phyloP scores from a whole-genome alignment of 2,113 vertebrate genomes.

The Limanda limanda region DNA sequence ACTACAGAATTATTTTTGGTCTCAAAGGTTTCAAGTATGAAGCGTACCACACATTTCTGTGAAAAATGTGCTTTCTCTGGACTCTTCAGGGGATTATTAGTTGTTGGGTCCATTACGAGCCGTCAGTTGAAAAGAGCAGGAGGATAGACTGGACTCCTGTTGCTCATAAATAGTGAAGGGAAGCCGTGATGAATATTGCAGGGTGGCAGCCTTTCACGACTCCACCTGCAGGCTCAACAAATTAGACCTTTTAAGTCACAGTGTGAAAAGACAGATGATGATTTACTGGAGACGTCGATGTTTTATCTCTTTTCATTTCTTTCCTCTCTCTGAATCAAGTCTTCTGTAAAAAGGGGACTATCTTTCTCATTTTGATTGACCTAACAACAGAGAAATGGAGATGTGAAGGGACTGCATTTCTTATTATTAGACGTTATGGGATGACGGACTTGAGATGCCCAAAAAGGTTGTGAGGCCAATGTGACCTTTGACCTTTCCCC shows the following conservation, averaged over 20 bases:
- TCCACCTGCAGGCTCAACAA: slow-evolving; percentile 4
- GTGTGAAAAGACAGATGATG: slow-evolving; percentile 8
- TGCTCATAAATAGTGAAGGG: slow-evolving; percentile 89
- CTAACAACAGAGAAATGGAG: neutral
- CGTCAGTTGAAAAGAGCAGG: slow-evolving; percentile 75
- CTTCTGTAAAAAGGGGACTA: neutral
- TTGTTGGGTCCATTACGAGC: slow-evolving; percentile 68
- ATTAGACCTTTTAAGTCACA: slow-evolving; percentile 7
- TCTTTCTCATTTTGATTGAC: neutral
- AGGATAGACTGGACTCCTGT: slow-evolving; percentile 71
- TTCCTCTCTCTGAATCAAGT: neutral
- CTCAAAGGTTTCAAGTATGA: neutral
- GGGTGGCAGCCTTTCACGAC: slow-evolving; percentile 13
- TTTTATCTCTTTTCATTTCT: neutral
- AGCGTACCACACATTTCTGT: neutral
- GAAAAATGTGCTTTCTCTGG: slow-evolving; percentile 1
- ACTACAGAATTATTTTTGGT: neutral
- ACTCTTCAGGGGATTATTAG: slow-evolving; percentile 59
- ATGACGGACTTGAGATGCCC: neutral
- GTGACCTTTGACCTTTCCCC: neutral
- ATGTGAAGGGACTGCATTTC: neutral
- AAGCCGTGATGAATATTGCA: slow-evolving; percentile 77
- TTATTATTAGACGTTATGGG: too few species aligned
- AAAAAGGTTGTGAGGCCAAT: neutral
- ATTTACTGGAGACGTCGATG: neutral